Percentiles rank a stretch among this genome's conserved stretches.
phyloP scores from a whole-genome alignment of 2,113 vertebrate species.

The Sapajus apella region DNA sequence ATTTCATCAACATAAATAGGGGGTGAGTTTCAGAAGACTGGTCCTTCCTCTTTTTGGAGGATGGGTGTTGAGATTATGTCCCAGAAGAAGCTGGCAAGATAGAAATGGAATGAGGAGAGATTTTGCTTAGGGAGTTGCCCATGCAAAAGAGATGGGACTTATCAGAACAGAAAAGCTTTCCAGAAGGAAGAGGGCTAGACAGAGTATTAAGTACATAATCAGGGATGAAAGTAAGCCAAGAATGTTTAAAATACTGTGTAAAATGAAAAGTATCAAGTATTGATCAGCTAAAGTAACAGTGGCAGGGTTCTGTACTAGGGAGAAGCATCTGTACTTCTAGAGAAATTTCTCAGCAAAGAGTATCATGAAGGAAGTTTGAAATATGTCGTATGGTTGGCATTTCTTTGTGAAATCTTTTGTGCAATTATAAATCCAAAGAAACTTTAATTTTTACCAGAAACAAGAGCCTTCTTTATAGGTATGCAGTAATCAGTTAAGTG shows the following conservation, averaged over 20 bases:
- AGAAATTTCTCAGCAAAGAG: conserved; percentile 5
- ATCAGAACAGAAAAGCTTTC: not conserved
- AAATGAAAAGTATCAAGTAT: not conserved
- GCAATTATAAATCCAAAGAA: not conserved
- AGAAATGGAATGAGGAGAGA: not conserved
- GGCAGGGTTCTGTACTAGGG: not conserved
- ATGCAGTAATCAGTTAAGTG: not conserved
- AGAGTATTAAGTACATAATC: not conserved
- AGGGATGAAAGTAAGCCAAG: not conserved
- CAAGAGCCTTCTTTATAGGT: not conserved
- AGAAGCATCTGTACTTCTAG: not conserved
- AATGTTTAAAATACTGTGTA: not conserved
- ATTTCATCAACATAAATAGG: not conserved
- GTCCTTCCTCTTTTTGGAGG: no score
- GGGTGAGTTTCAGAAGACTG: not conserved
- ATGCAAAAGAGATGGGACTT: not conserved
- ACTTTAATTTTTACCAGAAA: not conserved
- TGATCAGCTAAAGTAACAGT: not conserved
- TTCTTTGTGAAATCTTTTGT: not conserved
- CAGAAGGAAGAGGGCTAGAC: not conserved
- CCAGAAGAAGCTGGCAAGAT: not conserved
- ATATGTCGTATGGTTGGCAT: not conserved
- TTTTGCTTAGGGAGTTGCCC: not conserved
- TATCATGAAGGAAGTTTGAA: not conserved
- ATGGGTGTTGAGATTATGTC: not conserved